Conservation (phyloP, 2,797 vertebrate species). For the Podarcis lilfordi region DNA sequence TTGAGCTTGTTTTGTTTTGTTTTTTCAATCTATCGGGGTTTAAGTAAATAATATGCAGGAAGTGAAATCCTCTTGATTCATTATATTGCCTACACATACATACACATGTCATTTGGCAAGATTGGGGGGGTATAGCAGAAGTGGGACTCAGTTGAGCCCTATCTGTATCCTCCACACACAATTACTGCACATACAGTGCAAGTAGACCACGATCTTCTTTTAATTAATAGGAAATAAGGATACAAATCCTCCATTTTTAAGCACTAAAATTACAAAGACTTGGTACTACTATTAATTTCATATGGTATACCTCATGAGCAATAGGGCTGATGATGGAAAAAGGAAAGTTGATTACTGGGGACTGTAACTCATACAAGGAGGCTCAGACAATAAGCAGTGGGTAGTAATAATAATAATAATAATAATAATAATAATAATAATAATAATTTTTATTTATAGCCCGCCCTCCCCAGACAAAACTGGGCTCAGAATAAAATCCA, state of each 20-base stretch:
- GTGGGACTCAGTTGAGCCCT: neutral
- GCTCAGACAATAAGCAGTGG: neutral
- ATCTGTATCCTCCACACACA: neutral
- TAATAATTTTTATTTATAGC: too few species aligned
- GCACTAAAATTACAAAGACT: neutral
- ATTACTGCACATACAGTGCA: neutral
- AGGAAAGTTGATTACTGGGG: neutral
- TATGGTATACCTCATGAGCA: neutral
- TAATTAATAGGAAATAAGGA: neutral
- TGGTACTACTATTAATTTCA: neutral
- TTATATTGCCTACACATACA: neutral
- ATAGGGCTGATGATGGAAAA: neutral
- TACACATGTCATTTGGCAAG: too few species aligned
- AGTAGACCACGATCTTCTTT: neutral
- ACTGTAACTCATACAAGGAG: neutral
- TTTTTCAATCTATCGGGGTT: too few species aligned
- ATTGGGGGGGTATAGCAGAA: too few species aligned
- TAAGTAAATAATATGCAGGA: neutral
- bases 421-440: neutral
- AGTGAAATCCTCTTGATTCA: neutral
- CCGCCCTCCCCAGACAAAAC: too few species aligned
- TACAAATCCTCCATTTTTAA: neutral
- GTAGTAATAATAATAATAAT: neutral
- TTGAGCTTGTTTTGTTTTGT: too few species aligned
- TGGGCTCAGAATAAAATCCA: too few species aligned